Percentiles rank a stretch among this genome's conserved stretches.
These are phyloP conservation scores for Cordylochernes scorpioides DNA, from an alignment of 2,888 invertebrate genomes.

Conservation along the genomic window DNA sequence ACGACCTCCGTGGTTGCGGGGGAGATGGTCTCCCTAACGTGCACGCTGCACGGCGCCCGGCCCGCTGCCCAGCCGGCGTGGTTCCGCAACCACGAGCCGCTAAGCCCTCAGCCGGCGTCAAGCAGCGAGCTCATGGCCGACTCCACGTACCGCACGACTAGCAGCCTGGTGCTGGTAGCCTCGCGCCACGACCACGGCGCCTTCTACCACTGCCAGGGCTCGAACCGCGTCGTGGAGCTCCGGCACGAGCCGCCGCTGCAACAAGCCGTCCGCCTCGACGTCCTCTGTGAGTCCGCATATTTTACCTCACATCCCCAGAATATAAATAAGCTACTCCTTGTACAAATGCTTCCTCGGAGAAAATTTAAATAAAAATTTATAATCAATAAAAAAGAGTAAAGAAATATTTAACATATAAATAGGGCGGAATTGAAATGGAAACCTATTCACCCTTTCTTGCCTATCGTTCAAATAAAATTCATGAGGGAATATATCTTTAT, in stretches of 20 bases:
- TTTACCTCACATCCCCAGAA: too few relatives aligned
- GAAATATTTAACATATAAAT: too few relatives aligned
- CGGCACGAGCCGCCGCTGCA: conserved; percentile 46
- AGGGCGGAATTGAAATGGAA: too few relatives aligned
- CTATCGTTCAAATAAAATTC: too few relatives aligned
- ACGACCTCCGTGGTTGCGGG: conserved; percentile 52
- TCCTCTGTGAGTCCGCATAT: conserved; percentile 70
- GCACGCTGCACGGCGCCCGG: conserved; percentile 46
- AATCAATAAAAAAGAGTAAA: too few relatives aligned
- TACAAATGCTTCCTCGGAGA: too few relatives aligned
- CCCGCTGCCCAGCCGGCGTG: conserved; percentile 58
- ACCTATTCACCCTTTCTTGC: too few relatives aligned
- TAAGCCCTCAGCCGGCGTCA: conserved; percentile 10
- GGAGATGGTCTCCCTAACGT: conserved; percentile 45
- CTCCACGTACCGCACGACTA: conserved; percentile 14
- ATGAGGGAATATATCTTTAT: too few relatives aligned
- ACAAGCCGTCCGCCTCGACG: conserved; percentile 41
- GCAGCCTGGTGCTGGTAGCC: conserved; percentile 14
- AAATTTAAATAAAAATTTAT: too few relatives aligned
- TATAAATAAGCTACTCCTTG: too few relatives aligned
- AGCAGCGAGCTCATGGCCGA: conserved; percentile 15
- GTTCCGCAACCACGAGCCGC: conserved; percentile 33
- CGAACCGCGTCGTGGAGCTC: conserved; percentile 46
- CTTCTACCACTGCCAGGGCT: conserved; percentile 19
- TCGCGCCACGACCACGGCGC: conserved; percentile 15